phyloP scores from a whole-genome alignment of 2,888 invertebrate species.

The Leptinotarsa rubiginosa region DNA sequence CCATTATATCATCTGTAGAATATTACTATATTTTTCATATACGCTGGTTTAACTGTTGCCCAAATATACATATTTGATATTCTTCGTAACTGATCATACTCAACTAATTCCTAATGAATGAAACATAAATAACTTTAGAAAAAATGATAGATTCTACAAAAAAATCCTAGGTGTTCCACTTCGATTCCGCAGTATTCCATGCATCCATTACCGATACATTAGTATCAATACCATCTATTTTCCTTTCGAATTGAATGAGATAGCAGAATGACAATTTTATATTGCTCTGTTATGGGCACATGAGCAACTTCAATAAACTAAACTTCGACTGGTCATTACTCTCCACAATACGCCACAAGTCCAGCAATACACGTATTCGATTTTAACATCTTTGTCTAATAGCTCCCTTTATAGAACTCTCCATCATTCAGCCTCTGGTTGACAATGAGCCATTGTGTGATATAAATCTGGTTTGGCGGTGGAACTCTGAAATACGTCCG shows the following conservation, averaged over 20 bases:
- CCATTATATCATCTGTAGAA: too few species aligned
- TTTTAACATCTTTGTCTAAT: constrained; percentile 47
- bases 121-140: not conserved
- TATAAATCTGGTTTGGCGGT: constrained; percentile 31
- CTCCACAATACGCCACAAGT: constrained; percentile 37
- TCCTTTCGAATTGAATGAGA: constrained; percentile 17
- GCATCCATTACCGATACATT: constrained; percentile 7
- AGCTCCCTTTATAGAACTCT: constrained; percentile 49
- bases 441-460: constrained; percentile 52
- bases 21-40: too few species aligned
- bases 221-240: constrained; percentile 11
- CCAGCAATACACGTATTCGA: constrained; percentile 32
- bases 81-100: too few species aligned
- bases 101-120: not conserved
- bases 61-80: too few species aligned
- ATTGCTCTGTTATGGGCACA: constrained; percentile 20
- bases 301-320: constrained; percentile 20
- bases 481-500: constrained; percentile 39
- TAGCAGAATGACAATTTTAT: constrained; percentile 17
- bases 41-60: too few species aligned
- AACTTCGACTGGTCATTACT: constrained; percentile 20
- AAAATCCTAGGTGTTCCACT: not conserved
- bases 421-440: constrained; percentile 49
- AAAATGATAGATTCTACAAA: not conserved
- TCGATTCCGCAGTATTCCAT: not conserved